Base-by-base conservation (phyloP, 2,797 vertebrate species). In the Catamblyrhynchus diadema region DNA sequence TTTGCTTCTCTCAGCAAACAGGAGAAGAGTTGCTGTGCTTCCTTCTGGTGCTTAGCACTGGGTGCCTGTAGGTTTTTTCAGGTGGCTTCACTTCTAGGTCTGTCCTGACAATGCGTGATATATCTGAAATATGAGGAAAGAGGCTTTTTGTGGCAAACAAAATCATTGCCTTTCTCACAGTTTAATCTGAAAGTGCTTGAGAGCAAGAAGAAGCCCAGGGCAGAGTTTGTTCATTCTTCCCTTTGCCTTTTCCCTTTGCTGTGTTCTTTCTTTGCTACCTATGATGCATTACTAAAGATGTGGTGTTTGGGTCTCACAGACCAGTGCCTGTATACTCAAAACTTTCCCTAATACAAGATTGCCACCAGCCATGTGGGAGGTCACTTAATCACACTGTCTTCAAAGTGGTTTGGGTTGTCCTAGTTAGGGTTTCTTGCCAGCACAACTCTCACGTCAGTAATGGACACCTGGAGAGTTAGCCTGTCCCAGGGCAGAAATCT, bases 1-100 rank as follows among this genome's bases (percentile, higher is more conserved):
- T 33, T 35, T 25, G 14, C 12, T 69, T 24, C 50, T 45, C 14
- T 45, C 15, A 10, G 61, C 19, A 42, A 44, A n/a, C 13, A 5
- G 37, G 19, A 7, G 6, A 37, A 18, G 1, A 41, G 39, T 7
- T 41, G 39, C 37, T 2, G 0, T n/a, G 28, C 42, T 44, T 48
- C 41, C 54, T 56, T 66, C 41, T 59, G 6, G 18, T 54, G 53
- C 53, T 48, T 16, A 8, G 69, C 30, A 7, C 8, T n/a, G n/a
- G 15, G 2, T 33, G 16, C 21, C 59, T 53, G 25, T 13, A 9
- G 24, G 9, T 2, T 37, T 81, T 53, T 74, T 24, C 22, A 24
- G 23, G 6, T 69, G 11, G 17, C 23, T 67, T 79, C 37, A 4
- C 16, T 25, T 18, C 23, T 53, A 23, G 27, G 27, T 82, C n/a